Base-by-base conservation (phyloP, 2,797 vertebrate genomes). In the Steatocranus sp. region DNA sequence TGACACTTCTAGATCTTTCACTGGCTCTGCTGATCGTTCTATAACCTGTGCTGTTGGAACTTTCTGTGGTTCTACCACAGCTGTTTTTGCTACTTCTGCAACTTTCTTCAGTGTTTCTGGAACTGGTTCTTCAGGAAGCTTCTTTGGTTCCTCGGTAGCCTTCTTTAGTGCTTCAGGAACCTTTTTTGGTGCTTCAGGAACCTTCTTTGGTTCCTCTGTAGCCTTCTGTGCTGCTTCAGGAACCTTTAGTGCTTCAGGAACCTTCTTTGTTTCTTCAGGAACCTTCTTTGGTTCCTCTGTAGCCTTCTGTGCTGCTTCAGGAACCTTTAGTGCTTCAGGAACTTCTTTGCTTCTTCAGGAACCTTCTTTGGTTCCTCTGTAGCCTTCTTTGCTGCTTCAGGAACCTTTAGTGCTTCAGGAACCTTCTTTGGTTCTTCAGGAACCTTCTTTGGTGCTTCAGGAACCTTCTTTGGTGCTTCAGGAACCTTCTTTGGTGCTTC, bases 1-100 rank as follows among this genome's bases (percentile, higher is more conserved):
- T 11, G 73, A n/a, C 7, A 2, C 56, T 38, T 84, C 61, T 1
- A 41, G 11, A 3, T 25, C 38, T 38, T n/a, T 79, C 58, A 84
- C 70, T 7, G 43, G 27, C 48, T 7, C 38, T n/a, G 78, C 77
- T 3, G 30, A 48, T 14, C 1, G 27, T 14, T 63, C 75, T 4
- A 27, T 46, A 30, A 90, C 88, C 73, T 25, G 46, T 34, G 2
- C 25, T 46, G 74, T 34, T 7, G n/a, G 3, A n/a, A 11, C 46
- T 15, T 23, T 91, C 58, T 93, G 73, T 30, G 38, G 58, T 34
- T 2, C 36, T 23, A 83, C 70, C 5, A n/a, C 10, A 56, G 70
- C 17, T 7, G 1, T 50, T 38, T 77, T 74, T 18, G 56, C 30
- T 32, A 2, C 46, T 46, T 83, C 83, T 6, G 25, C 12, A 25